These are phyloP conservation scores for Boulengeromyrus knoepffleri DNA, from an alignment of 2,113 vertebrate species.

Conservation along the genomic window DNA sequence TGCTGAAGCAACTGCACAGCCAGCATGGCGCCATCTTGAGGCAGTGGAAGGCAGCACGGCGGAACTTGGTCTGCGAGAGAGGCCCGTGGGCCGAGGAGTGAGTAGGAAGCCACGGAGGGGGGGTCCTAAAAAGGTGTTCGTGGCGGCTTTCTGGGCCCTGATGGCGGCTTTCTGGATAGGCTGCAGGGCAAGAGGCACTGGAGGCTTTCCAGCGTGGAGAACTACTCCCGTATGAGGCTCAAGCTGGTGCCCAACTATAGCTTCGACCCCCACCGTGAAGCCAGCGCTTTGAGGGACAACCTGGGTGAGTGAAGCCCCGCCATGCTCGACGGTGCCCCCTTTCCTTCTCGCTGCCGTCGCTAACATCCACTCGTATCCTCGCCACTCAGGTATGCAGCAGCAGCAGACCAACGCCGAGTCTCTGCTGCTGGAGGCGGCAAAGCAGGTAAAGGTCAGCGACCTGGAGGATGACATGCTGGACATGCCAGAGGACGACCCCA, in stretches of 20 bases:
- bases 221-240: conserved; percentile 91
- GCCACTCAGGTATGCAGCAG: conserved; percentile 70
- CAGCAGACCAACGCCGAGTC: conserved; percentile 73
- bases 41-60: conserved; percentile 79
- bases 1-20: conserved; percentile 81
- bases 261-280: conserved; percentile 78
- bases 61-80: conserved; percentile 80
- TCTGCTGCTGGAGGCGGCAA: conserved; percentile 85
- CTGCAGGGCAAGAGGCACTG: conserved; percentile 69
- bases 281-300: conserved; percentile 91
- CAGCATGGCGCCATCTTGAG: conserved; percentile 72
- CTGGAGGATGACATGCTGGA: conserved; percentile 89
- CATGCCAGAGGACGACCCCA: conserved; percentile 73
- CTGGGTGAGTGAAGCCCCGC: conserved; percentile 63
- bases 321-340: neutral
- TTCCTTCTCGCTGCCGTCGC: neutral
- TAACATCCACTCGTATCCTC: neutral
- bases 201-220: conserved; percentile 90
- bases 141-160: neutral
- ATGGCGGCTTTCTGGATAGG: conserved; percentile 51
- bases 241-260: conserved; percentile 86
- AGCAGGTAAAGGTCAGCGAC: conserved; percentile 92
- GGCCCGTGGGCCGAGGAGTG: conserved; percentile 91
- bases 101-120: neutral
- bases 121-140: neutral